Base-by-base conservation (phyloP, 2,113 vertebrate genomes). In the Sinosuthora webbiana region DNA sequence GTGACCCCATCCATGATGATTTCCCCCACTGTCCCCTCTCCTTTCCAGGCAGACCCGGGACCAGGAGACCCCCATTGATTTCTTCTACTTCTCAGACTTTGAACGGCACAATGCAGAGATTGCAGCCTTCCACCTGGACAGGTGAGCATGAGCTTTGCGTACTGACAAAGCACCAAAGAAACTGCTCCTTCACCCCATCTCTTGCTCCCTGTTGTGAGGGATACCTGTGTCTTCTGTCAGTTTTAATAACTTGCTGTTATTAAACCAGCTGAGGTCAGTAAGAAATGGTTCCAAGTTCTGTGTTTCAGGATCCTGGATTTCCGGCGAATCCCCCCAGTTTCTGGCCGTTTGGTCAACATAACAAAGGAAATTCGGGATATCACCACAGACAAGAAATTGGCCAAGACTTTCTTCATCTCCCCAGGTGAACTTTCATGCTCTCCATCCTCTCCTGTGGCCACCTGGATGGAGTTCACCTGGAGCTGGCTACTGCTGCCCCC, bases 71-170 rank as follows among this genome's bases (percentile, higher is more conserved):
- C 97, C 98, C 44, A 86, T 93, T 21, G 98, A 99, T 92, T 98
- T 99, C 44, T 99, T 98, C 95, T 99, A 98, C 93, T 99, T 99
- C 97, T 99, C 99, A 1, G 98, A 99, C 96, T 99, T 99, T 77
- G 98, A 99, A 92, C 97, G 98, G 60, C 99, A 99, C 95, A 98
- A 98, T 28, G 98, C 98, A 13, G 98, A 99, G 95, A 98, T 98
- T 4, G 97, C 97, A 77, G 98, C 98, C 47, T 99, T 99, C 88
- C 98, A 99, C 82, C 94, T 98, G 80, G 98, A 99, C 98, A 98
- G 98, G 98, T 99, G 97, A 91, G 59, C 0, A 4, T 30, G 49
- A 75, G 15, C 64, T 87, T 65, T 79, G 55, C 64, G 3, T 13
- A 28, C 35, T 39, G 33, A 28, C 27, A 15, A 79, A 82, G 74